phyloP scores from a whole-genome alignment of 2,888 invertebrate species.

The Pharmacophagus antenor region DNA sequence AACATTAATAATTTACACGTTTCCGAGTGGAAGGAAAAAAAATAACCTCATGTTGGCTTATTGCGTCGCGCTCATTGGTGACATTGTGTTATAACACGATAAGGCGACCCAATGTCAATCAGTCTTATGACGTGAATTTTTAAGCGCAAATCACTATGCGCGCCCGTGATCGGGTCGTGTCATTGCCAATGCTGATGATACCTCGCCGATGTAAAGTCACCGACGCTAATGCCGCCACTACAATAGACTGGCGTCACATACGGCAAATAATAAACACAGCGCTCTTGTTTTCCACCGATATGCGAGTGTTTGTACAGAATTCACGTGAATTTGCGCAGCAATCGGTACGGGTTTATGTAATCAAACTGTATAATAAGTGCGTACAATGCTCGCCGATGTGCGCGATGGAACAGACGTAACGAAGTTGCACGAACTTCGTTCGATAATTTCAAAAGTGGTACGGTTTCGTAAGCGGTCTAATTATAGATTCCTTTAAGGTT shows the following conservation, averaged over 20 bases:
- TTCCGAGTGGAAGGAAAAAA: background rate
- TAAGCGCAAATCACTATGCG: constrained; percentile 34
- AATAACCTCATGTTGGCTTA: constrained; percentile 1
- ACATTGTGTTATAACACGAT: constrained; percentile 30
- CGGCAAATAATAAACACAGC: constrained; percentile 55
- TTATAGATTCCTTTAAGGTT: no score
- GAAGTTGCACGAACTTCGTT: constrained; percentile 17
- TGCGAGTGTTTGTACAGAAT: constrained; percentile 68
- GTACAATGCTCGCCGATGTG: constrained; percentile 16
- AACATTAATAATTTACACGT: no score
- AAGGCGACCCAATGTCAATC: constrained; percentile 30
- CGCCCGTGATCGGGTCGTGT: constrained; percentile 50
- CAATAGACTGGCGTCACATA: constrained; percentile 56
- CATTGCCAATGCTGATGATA: constrained; percentile 55
- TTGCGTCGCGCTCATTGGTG: constrained; percentile 11
- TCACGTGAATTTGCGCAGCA: constrained; percentile 68
- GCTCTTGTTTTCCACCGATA: constrained; percentile 54
- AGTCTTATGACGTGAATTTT: constrained; percentile 32
- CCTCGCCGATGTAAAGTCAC: constrained; percentile 62
- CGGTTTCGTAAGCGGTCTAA: no score
- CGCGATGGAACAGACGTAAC: constrained; percentile 2
- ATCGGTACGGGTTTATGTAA: constrained; percentile 55
- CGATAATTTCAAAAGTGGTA: constrained; percentile 4
- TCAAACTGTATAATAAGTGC: constrained; percentile 35
- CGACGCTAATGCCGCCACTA: constrained; percentile 50